A percentile compares a stretch with the other conserved stretches of the same genome.
Conservation (phyloP, 2,888 invertebrate genomes). For the Diarsia brunnea region DNA sequence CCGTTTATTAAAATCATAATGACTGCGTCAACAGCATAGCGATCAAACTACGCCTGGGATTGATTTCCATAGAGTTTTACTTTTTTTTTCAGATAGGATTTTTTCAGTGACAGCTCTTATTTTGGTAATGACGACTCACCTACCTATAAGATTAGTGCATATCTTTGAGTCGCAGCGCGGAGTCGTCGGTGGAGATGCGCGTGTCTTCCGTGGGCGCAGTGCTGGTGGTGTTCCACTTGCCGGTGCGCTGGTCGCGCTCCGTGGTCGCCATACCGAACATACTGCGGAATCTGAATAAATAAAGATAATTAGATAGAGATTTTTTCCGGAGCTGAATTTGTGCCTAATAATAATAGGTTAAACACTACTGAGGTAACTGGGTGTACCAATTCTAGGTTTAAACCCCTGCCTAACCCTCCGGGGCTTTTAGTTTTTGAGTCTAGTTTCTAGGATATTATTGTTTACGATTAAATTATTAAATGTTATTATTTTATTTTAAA, state of each 20-base stretch:
- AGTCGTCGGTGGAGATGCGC: constrained; percentile 81
- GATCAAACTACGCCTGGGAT: neutral
- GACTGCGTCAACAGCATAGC: neutral
- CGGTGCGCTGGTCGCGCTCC: constrained; percentile 74
- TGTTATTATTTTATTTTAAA: constrained; percentile 10
- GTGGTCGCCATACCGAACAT: constrained; percentile 72
- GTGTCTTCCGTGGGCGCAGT: constrained; percentile 86
- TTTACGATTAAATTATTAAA: neutral
- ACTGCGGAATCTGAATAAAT: constrained; percentile 73
- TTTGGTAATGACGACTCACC: constrained; percentile 33
- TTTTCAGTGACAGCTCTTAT: neutral
- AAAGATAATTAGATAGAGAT: neutral
- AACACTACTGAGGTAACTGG: too few relatives aligned
- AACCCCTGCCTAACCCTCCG: too few relatives aligned
- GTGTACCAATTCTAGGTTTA: too few relatives aligned
- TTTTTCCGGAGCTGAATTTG: too few relatives aligned
- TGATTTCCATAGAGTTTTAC: neutral
- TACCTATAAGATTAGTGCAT: constrained; percentile 74
- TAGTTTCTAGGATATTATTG: neutral
- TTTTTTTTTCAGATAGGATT: neutral
- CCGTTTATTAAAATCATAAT: neutral
- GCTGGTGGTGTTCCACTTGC: constrained; percentile 82
- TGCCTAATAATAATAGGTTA: too few relatives aligned
- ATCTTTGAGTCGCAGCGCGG: constrained; percentile 82
- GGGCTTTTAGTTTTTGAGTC: neutral